Percentiles rank a stretch among this genome's conserved stretches.
phyloP scores from a whole-genome alignment of 2,113 vertebrate genomes.

The Rhinichthys klamathensis region DNA sequence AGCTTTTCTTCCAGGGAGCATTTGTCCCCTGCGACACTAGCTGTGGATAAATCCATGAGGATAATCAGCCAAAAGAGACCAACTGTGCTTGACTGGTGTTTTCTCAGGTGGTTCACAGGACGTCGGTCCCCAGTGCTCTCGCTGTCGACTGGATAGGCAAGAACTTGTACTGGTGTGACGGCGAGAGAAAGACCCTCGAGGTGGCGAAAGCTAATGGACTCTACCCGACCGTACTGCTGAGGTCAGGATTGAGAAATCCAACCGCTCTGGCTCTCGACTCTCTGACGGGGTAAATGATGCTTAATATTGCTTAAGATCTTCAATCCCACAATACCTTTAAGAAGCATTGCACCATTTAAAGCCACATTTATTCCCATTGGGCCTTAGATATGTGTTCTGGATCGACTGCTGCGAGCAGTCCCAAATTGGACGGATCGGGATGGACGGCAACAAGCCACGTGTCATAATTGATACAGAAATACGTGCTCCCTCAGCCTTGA shows the following conservation, averaged over 20 bases:
- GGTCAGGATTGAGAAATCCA: slow-evolving; percentile 81
- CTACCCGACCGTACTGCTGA: slow-evolving; percentile 84
- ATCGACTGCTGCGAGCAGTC: slow-evolving; percentile 86
- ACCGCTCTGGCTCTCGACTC: slow-evolving; percentile 83
- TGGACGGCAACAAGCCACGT: slow-evolving; percentile 83
- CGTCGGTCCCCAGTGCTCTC: slow-evolving; percentile 85
- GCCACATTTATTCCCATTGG: not conserved
- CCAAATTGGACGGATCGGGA: slow-evolving; percentile 84
- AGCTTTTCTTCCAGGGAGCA: not conserved
- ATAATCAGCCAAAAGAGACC: not conserved
- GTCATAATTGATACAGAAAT: slow-evolving; percentile 81
- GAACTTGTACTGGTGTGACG: slow-evolving; percentile 89
- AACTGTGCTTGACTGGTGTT: slow-evolving; percentile 7
- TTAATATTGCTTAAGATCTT: not conserved
- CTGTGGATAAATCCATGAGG: not conserved
- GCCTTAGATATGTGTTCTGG: slow-evolving; percentile 85
- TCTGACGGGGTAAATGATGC: slow-evolving; percentile 75
- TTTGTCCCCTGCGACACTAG: not conserved
- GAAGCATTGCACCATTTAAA: not conserved
- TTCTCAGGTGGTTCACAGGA: slow-evolving; percentile 83
- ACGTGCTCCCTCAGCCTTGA: slow-evolving; percentile 81
- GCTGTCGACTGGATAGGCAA: slow-evolving; percentile 92
- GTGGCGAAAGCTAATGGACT: slow-evolving; percentile 88
- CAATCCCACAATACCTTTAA: not conserved
- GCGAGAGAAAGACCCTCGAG: slow-evolving; percentile 85